Evolutionary conservation across 2,888 invertebrate genomes (phyloP).

Genomic region (Ashinkailepas kermadecensis): DNA sequence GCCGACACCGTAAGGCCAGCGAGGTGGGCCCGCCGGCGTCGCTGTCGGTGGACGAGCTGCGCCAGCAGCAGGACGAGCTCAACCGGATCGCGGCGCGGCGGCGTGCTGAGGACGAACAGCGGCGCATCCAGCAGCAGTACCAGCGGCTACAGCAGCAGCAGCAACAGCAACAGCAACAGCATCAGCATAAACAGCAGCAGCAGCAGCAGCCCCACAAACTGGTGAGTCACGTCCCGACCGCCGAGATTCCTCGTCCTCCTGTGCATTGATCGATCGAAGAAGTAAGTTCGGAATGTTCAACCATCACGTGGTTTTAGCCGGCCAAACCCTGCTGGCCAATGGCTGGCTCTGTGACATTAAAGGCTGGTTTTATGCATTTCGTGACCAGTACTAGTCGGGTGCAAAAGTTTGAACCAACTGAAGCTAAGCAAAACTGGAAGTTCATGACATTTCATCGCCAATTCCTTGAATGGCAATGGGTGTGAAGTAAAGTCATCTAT

Average conservation of each 20-base stretch:
- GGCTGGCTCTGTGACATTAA: no score
- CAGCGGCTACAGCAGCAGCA: conserved; percentile 40
- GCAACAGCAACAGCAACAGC: conserved; percentile 35
- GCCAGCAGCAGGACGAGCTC: conserved; percentile 37
- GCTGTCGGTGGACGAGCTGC: conserved; percentile 30
- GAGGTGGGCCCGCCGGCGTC: background rate
- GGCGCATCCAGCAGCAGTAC: conserved; percentile 46
- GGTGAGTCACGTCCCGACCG: conserved; percentile 30
- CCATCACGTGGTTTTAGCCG: no score
- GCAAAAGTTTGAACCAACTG: no score
- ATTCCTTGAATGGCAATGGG: no score
- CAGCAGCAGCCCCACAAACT: conserved; percentile 41
- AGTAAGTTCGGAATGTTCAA: no score
- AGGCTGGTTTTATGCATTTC: no score
- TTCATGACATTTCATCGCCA: no score
- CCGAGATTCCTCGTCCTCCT: conserved; percentile 32
- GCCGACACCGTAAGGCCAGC: background rate
- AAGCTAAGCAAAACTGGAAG: no score
- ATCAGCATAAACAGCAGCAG: conserved; percentile 37
- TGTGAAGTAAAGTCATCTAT: no score
- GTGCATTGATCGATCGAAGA: no score
- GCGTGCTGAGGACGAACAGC: conserved; percentile 40
- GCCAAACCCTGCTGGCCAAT: no score
- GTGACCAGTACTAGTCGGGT: no score
- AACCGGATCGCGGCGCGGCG: conserved; percentile 44